Base-by-base conservation (phyloP, 2,888 invertebrate genomes). In the Drosophila suboccidentalis region DNA sequence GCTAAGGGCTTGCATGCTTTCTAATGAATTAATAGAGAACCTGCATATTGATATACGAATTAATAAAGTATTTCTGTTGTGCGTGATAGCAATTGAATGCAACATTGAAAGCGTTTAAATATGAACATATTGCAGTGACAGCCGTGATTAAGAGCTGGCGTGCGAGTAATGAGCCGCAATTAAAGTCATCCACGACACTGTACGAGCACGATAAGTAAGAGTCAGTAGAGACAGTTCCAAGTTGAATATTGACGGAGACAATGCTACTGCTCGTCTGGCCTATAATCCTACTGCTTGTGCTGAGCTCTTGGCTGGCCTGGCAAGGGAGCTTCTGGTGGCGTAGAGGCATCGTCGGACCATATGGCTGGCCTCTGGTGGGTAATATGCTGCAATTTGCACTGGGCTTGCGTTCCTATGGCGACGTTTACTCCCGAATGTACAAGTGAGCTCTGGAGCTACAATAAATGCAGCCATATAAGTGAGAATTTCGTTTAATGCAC, bases 381-480 rank as follows among this genome's bases (percentile, higher is more conserved):
- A 91, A 87, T 34, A 91, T 91, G 91, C 47, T 72, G 22, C 36
- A 65, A 4, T 91, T 87, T 64, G 62, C 80, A 2, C 55, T 75
- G 10, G 90, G 81, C 0, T 67, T 59, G 9, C 63, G 78, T 4
- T 89, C 90, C 10, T 89, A 89, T 38, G 91, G 91, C 4, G 83
- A 80, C 38, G 80, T 90, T 3, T 91, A 91, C 60, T 75, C 78
- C 15, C 38, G 65, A 6, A 77, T 91, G 15, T 91, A 91, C 71
- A 86, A 82, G 91, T 90, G 49, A 74, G 87, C n/a, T 38, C 38
- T 38, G 4, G 1, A 38, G 13, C 38, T 4, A 36, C 2, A 0
- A 3, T 11, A 4, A 38, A 38, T 38, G 38, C 11, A 36, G 11
- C 34, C 1, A 36, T 36, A 36, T 13, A 36, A 36, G 38, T 38